Percentiles rank a stretch among this genome's conserved stretches.
phyloP scores from a whole-genome alignment of 2,797 vertebrate genomes.

The Etheostoma nigrum region DNA sequence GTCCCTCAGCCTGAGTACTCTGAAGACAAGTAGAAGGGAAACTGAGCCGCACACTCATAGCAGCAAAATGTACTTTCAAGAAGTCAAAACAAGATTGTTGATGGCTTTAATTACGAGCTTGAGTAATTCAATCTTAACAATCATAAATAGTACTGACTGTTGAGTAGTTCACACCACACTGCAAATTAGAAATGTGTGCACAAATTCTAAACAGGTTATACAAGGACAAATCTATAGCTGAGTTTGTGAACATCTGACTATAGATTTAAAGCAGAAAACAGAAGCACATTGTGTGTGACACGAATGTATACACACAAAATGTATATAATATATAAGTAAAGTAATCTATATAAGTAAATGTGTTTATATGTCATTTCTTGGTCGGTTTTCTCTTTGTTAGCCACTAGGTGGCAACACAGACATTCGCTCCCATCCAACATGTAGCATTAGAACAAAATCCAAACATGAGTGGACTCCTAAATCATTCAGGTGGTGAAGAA shows the following conservation, averaged over 20 bases:
- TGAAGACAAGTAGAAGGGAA: not conserved
- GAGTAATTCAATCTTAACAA: not conserved
- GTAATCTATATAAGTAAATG: too few relatives aligned
- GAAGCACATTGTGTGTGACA: too few relatives aligned
- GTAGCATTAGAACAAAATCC: not conserved
- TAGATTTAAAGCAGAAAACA: too few relatives aligned
- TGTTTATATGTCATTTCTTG: not conserved
- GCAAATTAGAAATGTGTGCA: too few relatives aligned
- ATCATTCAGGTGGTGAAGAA: not conserved
- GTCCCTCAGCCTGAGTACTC: not conserved
- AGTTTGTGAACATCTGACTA: too few relatives aligned
- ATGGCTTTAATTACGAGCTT: not conserved
- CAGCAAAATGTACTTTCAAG: not conserved
- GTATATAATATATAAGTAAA: too few relatives aligned
- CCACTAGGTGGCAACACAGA: conserved; percentile 55
- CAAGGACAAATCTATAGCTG: too few relatives aligned
- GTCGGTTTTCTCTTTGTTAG: not conserved
- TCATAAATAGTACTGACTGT: too few relatives aligned
- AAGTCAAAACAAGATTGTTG: not conserved
- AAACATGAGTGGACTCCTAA: not conserved
- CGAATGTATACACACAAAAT: too few relatives aligned
- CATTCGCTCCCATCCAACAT: not conserved
- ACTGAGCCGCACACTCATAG: not conserved
- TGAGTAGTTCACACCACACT: too few relatives aligned
- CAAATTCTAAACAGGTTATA: too few relatives aligned